Percentiles rank a stretch among this genome's conserved stretches.
These are phyloP conservation scores for Dromaius novaehollandiae DNA, from an alignment of 2,113 vertebrate species.

Conservation along the genomic window DNA sequence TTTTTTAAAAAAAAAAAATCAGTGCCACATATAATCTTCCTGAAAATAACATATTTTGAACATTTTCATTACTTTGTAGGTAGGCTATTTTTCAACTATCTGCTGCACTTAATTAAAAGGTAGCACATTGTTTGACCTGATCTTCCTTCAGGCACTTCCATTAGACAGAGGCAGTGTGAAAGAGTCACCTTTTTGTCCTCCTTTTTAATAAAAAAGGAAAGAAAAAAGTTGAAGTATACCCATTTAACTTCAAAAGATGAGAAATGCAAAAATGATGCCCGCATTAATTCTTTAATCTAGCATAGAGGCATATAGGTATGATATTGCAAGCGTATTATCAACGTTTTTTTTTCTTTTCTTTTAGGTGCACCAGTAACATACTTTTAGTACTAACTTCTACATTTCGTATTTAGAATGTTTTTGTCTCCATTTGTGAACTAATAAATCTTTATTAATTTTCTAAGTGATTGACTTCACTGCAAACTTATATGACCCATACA, in stretches of 20 bases:
- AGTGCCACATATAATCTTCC: background rate
- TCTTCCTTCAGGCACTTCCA: background rate
- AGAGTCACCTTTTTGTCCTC: background rate
- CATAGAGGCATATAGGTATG: background rate
- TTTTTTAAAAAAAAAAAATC: too few relatives aligned
- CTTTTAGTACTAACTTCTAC: background rate
- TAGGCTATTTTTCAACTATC: background rate
- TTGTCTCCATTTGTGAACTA: background rate
- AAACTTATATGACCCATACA: background rate
- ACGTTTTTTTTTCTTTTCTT: background rate
- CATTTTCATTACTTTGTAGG: background rate
- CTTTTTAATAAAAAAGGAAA: background rate
- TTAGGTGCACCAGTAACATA: background rate
- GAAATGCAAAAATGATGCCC: background rate
- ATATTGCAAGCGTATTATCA: background rate
- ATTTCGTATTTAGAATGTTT: background rate
- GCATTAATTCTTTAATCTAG: background rate
- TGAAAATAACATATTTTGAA: background rate
- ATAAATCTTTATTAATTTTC: background rate
- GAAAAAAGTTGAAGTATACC: background rate
- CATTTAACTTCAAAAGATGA: background rate
- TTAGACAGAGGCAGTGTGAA: background rate
- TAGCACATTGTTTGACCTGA: background rate
- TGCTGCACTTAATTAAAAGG: background rate
- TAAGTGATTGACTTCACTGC: background rate